Conservation (phyloP, 2,113 vertebrate genomes). For the Ascaphus truei region DNA sequence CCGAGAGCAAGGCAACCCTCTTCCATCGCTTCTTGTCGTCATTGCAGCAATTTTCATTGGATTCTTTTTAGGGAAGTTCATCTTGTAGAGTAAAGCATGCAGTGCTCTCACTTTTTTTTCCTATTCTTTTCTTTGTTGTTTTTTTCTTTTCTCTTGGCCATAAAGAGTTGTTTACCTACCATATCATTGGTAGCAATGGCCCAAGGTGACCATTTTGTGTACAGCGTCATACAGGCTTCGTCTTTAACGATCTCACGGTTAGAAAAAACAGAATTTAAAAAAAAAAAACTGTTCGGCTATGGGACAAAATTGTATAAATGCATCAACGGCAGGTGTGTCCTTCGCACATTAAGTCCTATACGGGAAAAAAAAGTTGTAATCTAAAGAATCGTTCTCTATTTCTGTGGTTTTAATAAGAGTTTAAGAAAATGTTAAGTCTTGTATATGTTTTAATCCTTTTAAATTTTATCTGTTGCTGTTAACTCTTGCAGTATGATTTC, state of each 20-base stretch:
- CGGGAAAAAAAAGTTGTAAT: conserved; percentile 61
- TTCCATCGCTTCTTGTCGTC: conserved; percentile 95
- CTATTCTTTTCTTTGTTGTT: conserved; percentile 48
- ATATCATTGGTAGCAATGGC: conserved; percentile 87
- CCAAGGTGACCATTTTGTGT: conserved; percentile 76
- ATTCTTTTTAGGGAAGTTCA: conserved; percentile 99
- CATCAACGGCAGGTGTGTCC: conserved; percentile 70
- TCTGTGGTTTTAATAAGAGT: conserved; percentile 89
- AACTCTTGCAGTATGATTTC: conserved; percentile 80
- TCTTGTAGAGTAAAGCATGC: conserved; percentile 91
- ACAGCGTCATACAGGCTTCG: conserved; percentile 84
- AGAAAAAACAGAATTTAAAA: conserved; percentile 69
- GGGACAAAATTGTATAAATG: conserved; percentile 71
- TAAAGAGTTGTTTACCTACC: conserved; percentile 88
- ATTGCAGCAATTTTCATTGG: conserved; percentile 99
- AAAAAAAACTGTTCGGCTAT: conserved; percentile 66
- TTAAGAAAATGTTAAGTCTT: conserved; percentile 87
- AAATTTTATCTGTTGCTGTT: conserved; percentile 86
- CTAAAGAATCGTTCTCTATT: conserved; percentile 74
- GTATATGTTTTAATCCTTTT: conserved; percentile 98
- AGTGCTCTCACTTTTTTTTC: conserved; percentile 60
- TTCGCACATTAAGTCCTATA: conserved; percentile 77
- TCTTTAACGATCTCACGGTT: conserved; percentile 85
- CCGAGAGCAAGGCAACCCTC: conserved; percentile 80
- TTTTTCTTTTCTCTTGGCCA: conserved; percentile 62